Base-by-base conservation (phyloP, 1,140 invertebrate genomes). In the Pissodes strobi region DNA sequence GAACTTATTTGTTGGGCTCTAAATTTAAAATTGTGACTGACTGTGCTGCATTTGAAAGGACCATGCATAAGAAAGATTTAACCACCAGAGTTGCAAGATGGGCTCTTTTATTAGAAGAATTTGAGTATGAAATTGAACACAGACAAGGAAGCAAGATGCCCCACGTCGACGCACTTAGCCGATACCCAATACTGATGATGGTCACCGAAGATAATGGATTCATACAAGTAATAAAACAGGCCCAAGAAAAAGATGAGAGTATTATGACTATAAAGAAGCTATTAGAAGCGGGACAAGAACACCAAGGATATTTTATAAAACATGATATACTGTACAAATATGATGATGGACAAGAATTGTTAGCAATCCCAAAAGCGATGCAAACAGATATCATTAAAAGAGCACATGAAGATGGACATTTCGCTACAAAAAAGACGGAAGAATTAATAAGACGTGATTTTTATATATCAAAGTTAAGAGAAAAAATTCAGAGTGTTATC, bases 1-100 rank as follows among this genome's bases (percentile, higher is more conserved):
- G 78, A 60, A 64, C 76, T 12, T 86, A 82, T 71, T 67, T 86
- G 22, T 68, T 79, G 13, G 79, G 78, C 12, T 79, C 71, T 48
- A 57, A 76, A 8, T 82, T 82, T 67, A 78, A 80, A 51, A 79
- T 84, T 12, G 65, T 78, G 3, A 79, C 75, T 0, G 79, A 78
- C 56, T 80, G 77, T 61, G 57, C 51, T 56, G 78, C 77, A n/a
- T 75, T 80, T 25, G 55, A 45, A 39, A 64, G 52, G 52, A 70
- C 72, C 1, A 70, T 76, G 64, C 18, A 67, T 0, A 75, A 75
- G 30, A 70, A 72, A 61, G 66, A 76, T 22, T 58, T 76, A 39
- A 34, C 41, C 2, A 67, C 70, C 0, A 63, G 72, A 51, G 70
- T 79, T 5, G 76, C 75, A 12, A 56, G 73, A 49, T 79, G 74